A percentile compares a stretch with the other conserved stretches of the same genome.
phyloP scores from a whole-genome alignment of 2,797 vertebrate genomes.

The Triplophysa yarkandensis region DNA sequence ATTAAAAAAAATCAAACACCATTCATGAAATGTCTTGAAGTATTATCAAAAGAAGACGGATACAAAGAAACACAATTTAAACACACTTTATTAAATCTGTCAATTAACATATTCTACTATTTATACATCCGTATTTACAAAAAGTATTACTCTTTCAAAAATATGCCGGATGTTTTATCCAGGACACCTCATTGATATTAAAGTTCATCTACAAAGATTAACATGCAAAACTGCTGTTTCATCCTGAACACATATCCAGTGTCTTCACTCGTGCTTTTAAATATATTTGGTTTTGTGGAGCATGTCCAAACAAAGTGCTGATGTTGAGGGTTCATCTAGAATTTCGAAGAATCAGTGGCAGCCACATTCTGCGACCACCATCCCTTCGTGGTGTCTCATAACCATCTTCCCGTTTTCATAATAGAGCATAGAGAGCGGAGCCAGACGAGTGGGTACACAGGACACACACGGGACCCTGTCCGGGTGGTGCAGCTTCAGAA shows the following conservation, averaged over 20 bases:
- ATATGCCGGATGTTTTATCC: slow-evolving; percentile 7
- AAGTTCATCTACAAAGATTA: background rate
- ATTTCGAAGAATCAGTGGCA: slow-evolving; percentile 75
- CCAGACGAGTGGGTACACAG: slow-evolving; percentile 81
- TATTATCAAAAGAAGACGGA: background rate
- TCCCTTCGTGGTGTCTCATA: slow-evolving; percentile 82
- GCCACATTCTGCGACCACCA: slow-evolving; percentile 87
- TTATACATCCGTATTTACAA: slow-evolving; percentile 35
- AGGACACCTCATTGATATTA: background rate
- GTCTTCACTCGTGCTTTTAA: slow-evolving; percentile 28
- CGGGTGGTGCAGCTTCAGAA: slow-evolving; percentile 82
- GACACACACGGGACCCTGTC: slow-evolving; percentile 77
- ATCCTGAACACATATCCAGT: background rate
- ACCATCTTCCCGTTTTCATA: slow-evolving; percentile 79
- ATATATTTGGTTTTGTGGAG: background rate
- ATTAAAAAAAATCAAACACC: slow-evolving; percentile 38
- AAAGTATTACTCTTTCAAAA: slow-evolving; percentile 23
- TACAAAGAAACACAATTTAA: slow-evolving; percentile 31
- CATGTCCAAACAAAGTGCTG: slow-evolving; percentile 49
- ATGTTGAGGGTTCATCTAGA: slow-evolving; percentile 13
- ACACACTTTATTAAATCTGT: slow-evolving; percentile 51
- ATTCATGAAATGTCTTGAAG: slow-evolving; percentile 1
- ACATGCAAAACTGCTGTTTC: background rate
- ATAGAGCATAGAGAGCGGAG: slow-evolving; percentile 87
- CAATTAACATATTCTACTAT: slow-evolving; percentile 43